Percentiles rank a stretch among this genome's conserved stretches.
Conservation (phyloP, 2,113 vertebrate genomes). For the Guaruba guarouba region DNA sequence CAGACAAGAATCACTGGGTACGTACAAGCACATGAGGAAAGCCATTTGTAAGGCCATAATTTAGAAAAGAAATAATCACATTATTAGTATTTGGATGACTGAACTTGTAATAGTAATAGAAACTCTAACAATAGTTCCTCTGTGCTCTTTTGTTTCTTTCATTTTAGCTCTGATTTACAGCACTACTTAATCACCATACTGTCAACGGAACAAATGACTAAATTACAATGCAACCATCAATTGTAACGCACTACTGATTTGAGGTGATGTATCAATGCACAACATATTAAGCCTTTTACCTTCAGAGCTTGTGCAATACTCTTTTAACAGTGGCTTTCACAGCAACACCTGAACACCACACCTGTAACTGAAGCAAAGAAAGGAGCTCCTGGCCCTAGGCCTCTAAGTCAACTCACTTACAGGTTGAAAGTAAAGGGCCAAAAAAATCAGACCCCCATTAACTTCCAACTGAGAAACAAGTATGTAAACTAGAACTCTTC, state of each 20-base stretch:
- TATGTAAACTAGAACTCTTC: not conserved
- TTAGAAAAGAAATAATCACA: not conserved
- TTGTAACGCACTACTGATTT: not conserved
- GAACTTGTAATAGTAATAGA: not conserved
- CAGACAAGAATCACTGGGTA: not conserved
- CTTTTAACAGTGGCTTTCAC: not conserved
- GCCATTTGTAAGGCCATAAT: not conserved
- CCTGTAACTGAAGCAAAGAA: not conserved
- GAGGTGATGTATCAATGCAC: accelerated
- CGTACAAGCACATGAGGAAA: not conserved
- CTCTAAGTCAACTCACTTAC: not conserved
- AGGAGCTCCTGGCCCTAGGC: not conserved
- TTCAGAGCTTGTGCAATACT: not conserved
- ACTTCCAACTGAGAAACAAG: not conserved
- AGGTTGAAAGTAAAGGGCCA: not conserved
- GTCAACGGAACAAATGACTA: not conserved
- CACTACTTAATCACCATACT: not conserved
- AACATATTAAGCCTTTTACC: not conserved
- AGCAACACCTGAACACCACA: not conserved
- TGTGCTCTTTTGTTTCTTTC: not conserved
- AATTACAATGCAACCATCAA: not conserved
- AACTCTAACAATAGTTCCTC: not conserved
- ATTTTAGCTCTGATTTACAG: not conserved
- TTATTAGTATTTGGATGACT: not conserved
- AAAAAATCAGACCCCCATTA: not conserved